phyloP scores from a whole-genome alignment of 1,140 invertebrate species.

The Cylas formicarius region DNA sequence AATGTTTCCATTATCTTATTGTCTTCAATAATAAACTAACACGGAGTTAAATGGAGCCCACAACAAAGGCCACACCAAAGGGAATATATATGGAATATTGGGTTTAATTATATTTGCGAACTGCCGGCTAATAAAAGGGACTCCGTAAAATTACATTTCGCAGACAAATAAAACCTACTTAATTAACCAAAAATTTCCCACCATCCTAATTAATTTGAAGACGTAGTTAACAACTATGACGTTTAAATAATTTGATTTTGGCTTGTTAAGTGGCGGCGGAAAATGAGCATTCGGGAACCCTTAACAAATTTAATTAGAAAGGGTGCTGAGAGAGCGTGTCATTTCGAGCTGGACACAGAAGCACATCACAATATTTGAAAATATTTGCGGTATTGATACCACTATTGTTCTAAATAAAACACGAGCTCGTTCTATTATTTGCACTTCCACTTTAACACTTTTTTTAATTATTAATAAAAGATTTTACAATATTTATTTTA shows the following conservation, averaged over 20 bases:
- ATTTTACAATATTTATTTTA: no score
- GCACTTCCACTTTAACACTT: no score
- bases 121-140: constrained; percentile 6
- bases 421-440: no score
- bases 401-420: no score
- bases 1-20: constrained; percentile 22
- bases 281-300: no score
- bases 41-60: constrained; percentile 5
- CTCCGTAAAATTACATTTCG: constrained; percentile 13
- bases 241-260: constrained; percentile 12
- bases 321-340: no score
- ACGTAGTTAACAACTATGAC: constrained; percentile 9
- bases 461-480: no score
- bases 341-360: no score
- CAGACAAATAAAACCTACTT: constrained; percentile 20
- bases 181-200: constrained; percentile 21
- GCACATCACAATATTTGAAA: no score
- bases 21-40: constrained; percentile 17
- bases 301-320: no score
- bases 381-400: no score
- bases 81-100: constrained; percentile 12
- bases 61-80: constrained; percentile 2
- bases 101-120: constrained; percentile 10
- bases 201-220: constrained; percentile 6
- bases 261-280: no score